Conservation (phyloP, 2,888 invertebrate genomes). For the Mermis nigrescens region DNA sequence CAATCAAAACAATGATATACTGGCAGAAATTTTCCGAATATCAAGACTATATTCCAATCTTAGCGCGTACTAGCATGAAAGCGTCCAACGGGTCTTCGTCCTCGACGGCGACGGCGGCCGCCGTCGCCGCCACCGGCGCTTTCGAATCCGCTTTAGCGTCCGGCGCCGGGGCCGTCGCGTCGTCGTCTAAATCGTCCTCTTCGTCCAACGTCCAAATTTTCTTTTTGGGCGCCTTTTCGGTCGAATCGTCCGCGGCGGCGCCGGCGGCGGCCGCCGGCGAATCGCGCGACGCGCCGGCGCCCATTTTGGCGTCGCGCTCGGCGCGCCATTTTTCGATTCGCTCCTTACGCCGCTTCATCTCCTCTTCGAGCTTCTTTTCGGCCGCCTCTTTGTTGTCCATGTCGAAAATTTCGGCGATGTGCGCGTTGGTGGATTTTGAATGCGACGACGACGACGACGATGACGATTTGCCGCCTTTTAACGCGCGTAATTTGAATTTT, state of each 20-base stretch:
- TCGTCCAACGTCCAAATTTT: slow-evolving; percentile 89
- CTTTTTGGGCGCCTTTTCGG: slow-evolving; percentile 13
- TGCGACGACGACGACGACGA: not conserved
- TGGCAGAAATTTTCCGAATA: too few relatives aligned
- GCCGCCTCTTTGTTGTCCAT: not conserved
- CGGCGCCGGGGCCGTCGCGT: slow-evolving; percentile 8
- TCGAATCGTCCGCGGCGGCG: slow-evolving; percentile 10
- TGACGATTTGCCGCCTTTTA: too few relatives aligned
- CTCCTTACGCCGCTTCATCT: slow-evolving; percentile 85
- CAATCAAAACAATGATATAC: not conserved
- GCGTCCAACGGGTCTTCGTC: slow-evolving; percentile 91
- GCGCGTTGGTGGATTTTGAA: not conserved
- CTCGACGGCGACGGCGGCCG: slow-evolving; percentile 34
- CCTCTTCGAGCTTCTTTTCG: slow-evolving; percentile 44
- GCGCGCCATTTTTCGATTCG: slow-evolving; percentile 88
- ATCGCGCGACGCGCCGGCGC: not conserved
- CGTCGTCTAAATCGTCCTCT: slow-evolving; percentile 43
- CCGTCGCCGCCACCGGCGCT: not conserved
- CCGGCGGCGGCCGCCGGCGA: slow-evolving; percentile 11
- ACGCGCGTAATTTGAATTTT: too few relatives aligned
- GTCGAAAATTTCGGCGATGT: not conserved
- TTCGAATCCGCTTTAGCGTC: slow-evolving; percentile 13
- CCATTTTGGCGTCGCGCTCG: slow-evolving; percentile 47
- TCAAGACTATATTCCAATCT: too few relatives aligned
- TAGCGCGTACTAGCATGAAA: slow-evolving; percentile 62